Conservation (phyloP, 2,113 vertebrate genomes). For the Charina bottae region DNA sequence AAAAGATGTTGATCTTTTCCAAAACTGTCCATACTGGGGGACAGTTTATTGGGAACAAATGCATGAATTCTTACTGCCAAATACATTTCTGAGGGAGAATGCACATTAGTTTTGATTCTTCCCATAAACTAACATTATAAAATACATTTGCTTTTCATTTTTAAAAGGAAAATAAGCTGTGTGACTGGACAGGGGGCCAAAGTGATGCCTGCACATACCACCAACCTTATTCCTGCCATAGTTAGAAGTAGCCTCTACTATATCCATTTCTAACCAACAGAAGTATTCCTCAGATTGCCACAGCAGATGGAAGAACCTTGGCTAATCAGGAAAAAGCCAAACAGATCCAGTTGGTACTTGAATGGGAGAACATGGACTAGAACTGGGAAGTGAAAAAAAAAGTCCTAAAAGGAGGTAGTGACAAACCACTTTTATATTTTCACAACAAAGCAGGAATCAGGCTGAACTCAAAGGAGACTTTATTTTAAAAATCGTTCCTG, state of each 20-base stretch:
- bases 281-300: not conserved
- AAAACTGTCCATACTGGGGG: constrained; percentile 21
- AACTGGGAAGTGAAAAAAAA: not conserved
- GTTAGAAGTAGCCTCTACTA: not conserved
- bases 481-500: not conserved
- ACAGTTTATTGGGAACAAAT: constrained; percentile 61
- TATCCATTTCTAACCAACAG: not conserved
- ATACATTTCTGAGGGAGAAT: constrained; percentile 63
- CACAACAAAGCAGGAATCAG: not conserved
- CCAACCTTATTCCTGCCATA: not conserved
- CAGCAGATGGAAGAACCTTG: not conserved
- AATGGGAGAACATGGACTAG: not conserved
- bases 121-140: not conserved
- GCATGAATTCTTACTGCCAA: constrained; percentile 53
- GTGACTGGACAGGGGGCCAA: not conserved
- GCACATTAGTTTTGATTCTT: constrained; percentile 58
- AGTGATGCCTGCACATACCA: not conserved
- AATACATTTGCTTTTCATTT: not conserved
- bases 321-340: not conserved
- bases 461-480: not conserved
- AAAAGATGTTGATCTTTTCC: constrained; percentile 55
- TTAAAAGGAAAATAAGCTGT: not conserved
- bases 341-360: not conserved
- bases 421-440: not conserved
- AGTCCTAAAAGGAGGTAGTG: not conserved